Evolutionary conservation across 2,797 vertebrate genomes (phyloP).

Genomic region (Nannoperca obscura): DNA sequence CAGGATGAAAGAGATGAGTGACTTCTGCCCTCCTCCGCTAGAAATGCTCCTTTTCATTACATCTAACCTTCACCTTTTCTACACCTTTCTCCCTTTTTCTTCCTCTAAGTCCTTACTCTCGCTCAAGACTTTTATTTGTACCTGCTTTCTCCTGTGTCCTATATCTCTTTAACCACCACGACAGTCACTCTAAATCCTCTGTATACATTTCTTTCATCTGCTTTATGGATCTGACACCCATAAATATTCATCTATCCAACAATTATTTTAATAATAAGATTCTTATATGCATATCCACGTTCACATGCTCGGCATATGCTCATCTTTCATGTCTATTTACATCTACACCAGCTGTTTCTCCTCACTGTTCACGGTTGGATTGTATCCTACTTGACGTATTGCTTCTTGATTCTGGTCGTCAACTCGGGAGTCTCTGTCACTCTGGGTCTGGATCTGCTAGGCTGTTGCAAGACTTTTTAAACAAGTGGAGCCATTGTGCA

Average conservation of each 20-base stretch:
- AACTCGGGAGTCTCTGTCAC: background rate
- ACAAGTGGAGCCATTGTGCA: conserved; percentile 16
- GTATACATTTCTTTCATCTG: conserved; percentile 39
- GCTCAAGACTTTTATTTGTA: conserved; percentile 2
- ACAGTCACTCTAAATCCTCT: conserved; percentile 4
- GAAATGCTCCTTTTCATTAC: conserved; percentile 17
- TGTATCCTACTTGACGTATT: conserved; percentile 17
- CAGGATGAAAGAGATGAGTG: conserved; percentile 84
- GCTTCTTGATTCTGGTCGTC: conserved; percentile 13
- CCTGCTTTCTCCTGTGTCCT: conserved; percentile 5
- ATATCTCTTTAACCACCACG: background rate
- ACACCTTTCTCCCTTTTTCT: conserved; percentile 2
- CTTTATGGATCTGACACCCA: conserved; percentile 1
- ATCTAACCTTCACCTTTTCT: conserved; percentile 17
- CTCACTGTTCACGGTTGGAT: conserved; percentile 18
- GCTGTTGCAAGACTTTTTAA: conserved; percentile 8
- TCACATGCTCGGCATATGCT: conserved; percentile 21
- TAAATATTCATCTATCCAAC: conserved; percentile 56
- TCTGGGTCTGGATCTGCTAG: conserved; percentile 7
- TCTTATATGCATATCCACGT: conserved; percentile 33
- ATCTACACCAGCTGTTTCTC: conserved; percentile 21
- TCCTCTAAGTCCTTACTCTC: background rate
- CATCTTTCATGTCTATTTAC: conserved; percentile 52
- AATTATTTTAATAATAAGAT: conserved; percentile 60
- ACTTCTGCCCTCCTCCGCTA: conserved; percentile 10